phyloP scores from a whole-genome alignment of 2,113 vertebrate genomes.

The Cercopithecus mona region DNA sequence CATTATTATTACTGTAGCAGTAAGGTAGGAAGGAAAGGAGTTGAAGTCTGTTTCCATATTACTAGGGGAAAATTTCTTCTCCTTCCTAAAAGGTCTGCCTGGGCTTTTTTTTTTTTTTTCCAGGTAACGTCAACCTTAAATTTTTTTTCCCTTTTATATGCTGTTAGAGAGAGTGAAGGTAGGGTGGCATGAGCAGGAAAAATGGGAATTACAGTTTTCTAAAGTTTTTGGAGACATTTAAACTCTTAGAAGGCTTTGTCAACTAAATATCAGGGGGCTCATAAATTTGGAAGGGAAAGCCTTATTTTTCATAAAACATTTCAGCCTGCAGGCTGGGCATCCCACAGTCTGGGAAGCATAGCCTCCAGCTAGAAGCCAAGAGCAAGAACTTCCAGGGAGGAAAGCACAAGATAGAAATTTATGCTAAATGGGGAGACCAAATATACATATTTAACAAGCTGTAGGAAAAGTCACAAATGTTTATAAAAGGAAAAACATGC shows the following conservation, averaged over 20 bases:
- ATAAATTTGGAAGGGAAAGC: no score
- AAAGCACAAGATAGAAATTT: no score
- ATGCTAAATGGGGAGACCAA: no score
- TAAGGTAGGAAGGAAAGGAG: not conserved
- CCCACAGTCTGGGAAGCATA: no score
- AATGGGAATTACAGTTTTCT: not conserved
- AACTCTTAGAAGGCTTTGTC: not conserved
- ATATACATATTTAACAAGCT: no score
- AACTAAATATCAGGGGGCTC: no score
- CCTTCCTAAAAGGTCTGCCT: not conserved
- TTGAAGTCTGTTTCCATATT: not conserved
- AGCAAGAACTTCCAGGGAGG: no score
- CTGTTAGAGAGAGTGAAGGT: not conserved
- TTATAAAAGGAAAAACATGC: no score
- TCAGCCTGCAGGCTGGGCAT: no score
- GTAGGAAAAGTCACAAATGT: no score
- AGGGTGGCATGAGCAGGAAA: not conserved
- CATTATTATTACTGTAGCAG: not conserved
- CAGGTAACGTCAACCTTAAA: not conserved
- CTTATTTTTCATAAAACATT: no score
- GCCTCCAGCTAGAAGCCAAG: no score
- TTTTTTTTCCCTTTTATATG: not conserved
- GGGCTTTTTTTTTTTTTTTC: not conserved
- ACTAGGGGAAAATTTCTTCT: not conserved
- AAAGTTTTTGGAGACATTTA: not conserved